These are phyloP conservation scores for Delphinus delphis DNA, from an alignment of 2,113 vertebrate genomes.

Conservation along the genomic window DNA sequence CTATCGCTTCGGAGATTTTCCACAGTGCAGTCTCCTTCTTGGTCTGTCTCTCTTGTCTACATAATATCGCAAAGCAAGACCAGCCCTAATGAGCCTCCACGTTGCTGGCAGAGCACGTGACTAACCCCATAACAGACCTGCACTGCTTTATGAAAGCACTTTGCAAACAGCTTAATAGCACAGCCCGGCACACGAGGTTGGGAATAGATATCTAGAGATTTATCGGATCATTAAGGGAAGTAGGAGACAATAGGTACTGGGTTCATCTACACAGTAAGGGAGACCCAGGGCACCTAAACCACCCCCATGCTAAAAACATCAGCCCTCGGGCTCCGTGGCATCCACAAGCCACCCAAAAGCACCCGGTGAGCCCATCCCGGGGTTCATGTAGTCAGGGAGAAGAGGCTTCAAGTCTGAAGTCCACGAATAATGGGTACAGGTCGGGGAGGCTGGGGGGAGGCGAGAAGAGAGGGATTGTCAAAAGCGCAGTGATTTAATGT, in stretches of 20 bases:
- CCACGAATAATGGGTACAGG: slow-evolving; percentile 57
- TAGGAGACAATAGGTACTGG: not conserved
- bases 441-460: not conserved
- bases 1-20: not conserved
- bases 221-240: not conserved
- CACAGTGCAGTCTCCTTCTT: not conserved
- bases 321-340: not conserved
- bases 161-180: not conserved
- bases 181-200: not conserved
- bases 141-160: slow-evolving; percentile 17
- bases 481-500: slow-evolving; percentile 85
- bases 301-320: not conserved
- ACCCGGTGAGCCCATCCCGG: not conserved
- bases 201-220: not conserved
- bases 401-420: slow-evolving; percentile 37
- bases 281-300: not conserved
- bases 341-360: not conserved
- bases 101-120: not conserved
- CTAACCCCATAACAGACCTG: not conserved
- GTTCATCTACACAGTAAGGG: fast-evolving
- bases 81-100: not conserved
- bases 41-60: not conserved
- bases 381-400: fast-evolving
- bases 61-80: not conserved
- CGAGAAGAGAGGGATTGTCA: slow-evolving; percentile 77